Base-by-base conservation (phyloP, 2,888 invertebrate genomes). In the Trisateles emortualis region DNA sequence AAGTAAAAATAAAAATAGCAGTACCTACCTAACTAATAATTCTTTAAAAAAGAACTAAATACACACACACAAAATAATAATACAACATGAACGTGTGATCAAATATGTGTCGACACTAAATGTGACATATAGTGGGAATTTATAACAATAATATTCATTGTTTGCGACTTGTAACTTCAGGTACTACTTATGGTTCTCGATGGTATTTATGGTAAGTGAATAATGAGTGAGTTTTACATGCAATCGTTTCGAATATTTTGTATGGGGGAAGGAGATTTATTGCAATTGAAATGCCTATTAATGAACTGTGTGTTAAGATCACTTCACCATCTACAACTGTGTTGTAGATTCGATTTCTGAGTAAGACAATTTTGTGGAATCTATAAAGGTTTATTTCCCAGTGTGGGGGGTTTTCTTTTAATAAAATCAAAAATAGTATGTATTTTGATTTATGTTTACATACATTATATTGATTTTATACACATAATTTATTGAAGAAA, bases 111-210 rank as follows among this genome's bases (percentile, higher is more conserved):
- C 43, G 39, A 39, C 24, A 59, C 43, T 50, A 59, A 62, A 69
- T 58, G 38, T 71, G 64, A 56, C 50, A 64, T 49, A 53, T 75
- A 70, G 62, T 68, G 67, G 64, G 88, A 78, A 74, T 68, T 64
- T 76, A 17, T 76, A 80, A 79, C 68, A 74, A 76, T 68, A 69
- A 74, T 60, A 14, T 61, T 61, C 72, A 78, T 78, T 75, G 79
- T 79, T 72, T 65, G 59, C 58, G 72, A 71, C n/a, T n/a, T n/a
- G 64, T 68, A 67, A 70, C 52, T 32, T n/a, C 52, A 49, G 36
- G 24, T 43, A 43, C 49, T 79, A 82, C 82, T 60, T 56, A 9
- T 52, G 64, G 49, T 72, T 73, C 71, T 76, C 75, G 76, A 74
- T 39, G 11, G 6, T 3, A 0, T 3, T 4, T 32, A 11, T 40